phyloP scores from a whole-genome alignment of 2,797 vertebrate genomes.

The Darevskia mixta region DNA sequence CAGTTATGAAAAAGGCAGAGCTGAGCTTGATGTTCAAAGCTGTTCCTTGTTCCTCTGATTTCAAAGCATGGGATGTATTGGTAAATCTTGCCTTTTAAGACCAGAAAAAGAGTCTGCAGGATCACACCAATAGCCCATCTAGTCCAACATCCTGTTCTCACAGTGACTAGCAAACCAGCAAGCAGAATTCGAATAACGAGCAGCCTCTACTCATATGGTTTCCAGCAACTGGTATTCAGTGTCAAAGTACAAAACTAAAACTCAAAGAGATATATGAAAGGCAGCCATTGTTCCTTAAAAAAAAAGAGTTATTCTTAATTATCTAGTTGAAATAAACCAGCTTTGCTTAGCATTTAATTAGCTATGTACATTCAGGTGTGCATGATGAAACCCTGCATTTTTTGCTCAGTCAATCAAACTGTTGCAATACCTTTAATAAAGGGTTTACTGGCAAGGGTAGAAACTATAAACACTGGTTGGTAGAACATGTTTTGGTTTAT shows the following conservation, averaged over 20 bases:
- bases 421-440: neutral
- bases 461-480: neutral
- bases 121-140: too few species aligned
- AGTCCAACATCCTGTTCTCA: too few species aligned
- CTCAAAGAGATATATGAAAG: slow-evolving; percentile 70
- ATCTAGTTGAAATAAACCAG: slow-evolving; percentile 27
- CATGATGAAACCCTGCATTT: neutral
- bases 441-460: neutral
- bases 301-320: slow-evolving; percentile 60
- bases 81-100: slow-evolving; percentile 47
- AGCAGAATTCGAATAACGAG: too few species aligned
- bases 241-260: slow-evolving; percentile 64
- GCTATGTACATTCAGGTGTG: slow-evolving; percentile 13
- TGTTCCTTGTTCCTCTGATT: slow-evolving; percentile 47
- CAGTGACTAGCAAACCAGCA: too few species aligned
- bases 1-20: slow-evolving; percentile 60
- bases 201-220: too few species aligned
- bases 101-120: too few species aligned
- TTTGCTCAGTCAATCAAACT: neutral
- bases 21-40: slow-evolving; percentile 51
- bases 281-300: slow-evolving; percentile 55
- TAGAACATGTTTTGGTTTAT: neutral
- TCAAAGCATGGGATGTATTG: slow-evolving; percentile 61
- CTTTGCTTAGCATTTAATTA: slow-evolving; percentile 34
- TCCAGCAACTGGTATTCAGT: neutral